Evolutionary conservation across 2,113 vertebrate genomes (phyloP), one percentile per base, ranked within the genome.

Genomic region (Proteles cristata): DNA sequence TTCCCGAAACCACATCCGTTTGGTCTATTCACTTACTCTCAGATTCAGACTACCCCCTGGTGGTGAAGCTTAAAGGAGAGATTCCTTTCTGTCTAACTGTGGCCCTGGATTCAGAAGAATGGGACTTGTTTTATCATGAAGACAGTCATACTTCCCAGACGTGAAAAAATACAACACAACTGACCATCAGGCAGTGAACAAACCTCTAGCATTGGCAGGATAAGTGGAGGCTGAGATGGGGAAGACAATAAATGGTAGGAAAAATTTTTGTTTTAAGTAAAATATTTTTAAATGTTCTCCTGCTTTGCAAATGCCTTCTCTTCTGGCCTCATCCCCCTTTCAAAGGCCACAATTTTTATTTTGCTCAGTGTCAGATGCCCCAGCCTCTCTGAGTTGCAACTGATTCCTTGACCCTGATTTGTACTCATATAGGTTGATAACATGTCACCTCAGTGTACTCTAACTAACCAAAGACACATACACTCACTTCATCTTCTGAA

Each of bases 41-140:
- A 96, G 92, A 86, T 96, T 68, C 55, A 94, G 88, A 74, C 71
- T 90, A 92, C 71, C 80, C 61, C 71, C 53, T 96, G 66, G 68
- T 95, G 90, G 80, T 85, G 81, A 58, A 88, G 48, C 45, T 33
- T 33, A 82, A 25, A 95, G 95, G 71, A 90, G 31, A 26, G n/a
- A 65, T 55, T 90, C 1, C 15, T 80, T 68, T 93, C n/a, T 83
- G 23, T 11, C 55, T 73, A 43, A 50, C 65, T 35, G 3, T 25
- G 28, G 21, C 43, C 69, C 85, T 87, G 33, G 43, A 92, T 90
- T 83, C 33, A 83, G 31, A 79, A 31, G 79, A 94, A 68, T 17
- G 9, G 35, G 1, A 76, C 10, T 92, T 80, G 1, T 48, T 93
- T 94, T 71, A 61, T 43, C 53, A 66, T 31, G 14, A 73, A 93